Percentiles rank a stretch among this genome's conserved stretches.
phyloP scores from a whole-genome alignment of 2,113 vertebrate species.

The Platycercus adscitus region DNA sequence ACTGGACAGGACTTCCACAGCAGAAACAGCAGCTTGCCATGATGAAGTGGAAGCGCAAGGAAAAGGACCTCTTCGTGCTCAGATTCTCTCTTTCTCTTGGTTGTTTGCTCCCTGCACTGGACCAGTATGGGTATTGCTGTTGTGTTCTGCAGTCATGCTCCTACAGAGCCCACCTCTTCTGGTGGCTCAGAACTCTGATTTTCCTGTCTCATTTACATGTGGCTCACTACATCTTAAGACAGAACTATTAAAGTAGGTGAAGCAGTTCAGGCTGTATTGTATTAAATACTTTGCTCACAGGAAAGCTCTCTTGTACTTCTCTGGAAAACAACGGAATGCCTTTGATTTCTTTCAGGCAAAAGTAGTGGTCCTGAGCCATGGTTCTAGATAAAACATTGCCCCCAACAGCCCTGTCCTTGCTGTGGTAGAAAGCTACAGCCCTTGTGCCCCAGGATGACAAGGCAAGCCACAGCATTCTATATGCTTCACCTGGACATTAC shows the following conservation, averaged over 20 bases:
- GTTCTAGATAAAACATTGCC: not conserved
- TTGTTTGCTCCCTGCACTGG: not conserved
- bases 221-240: not conserved
- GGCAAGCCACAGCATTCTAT: not conserved
- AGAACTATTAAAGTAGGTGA: not conserved
- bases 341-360: not conserved
- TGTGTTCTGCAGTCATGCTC: not conserved
- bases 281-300: not conserved
- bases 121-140: not conserved
- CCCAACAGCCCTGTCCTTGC: not conserved
- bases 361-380: not conserved
- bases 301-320: not conserved
- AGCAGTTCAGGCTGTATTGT: not conserved
- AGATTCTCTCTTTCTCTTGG: not conserved
- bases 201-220: not conserved
- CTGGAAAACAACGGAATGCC: not conserved
- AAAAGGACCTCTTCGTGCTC: not conserved
- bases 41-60: not conserved
- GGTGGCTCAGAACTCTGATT: not conserved
- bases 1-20: not conserved
- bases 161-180: not conserved
- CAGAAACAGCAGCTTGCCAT: not conserved
- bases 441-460: not conserved
- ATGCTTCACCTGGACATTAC: fast-evolving
- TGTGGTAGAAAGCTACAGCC: not conserved